A percentile compares a stretch with the other conserved stretches of the same genome.
Evolutionary conservation across 2,888 invertebrate genomes (phyloP).

Genomic region (Trissoscelio sp.): DNA sequence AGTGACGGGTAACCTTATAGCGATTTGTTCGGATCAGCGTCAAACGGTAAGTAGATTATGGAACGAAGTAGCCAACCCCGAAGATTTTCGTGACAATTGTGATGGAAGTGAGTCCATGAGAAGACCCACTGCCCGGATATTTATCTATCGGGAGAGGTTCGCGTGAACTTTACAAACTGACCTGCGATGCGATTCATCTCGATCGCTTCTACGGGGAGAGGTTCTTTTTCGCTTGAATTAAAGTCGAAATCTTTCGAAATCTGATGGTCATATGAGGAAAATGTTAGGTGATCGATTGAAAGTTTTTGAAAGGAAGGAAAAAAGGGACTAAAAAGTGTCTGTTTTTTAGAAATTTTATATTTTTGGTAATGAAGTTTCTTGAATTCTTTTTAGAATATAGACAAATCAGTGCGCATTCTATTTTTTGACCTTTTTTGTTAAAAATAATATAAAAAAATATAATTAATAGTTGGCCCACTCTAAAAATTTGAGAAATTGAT

Average conservation of each 20-base stretch:
- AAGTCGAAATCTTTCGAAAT: conserved; percentile 30
- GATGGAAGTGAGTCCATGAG: conserved; percentile 63
- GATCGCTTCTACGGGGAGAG: conserved; percentile 27
- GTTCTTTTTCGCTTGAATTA: conserved; percentile 40
- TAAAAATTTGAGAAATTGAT: no score
- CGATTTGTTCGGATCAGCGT: conserved; percentile 87
- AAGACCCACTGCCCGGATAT: conserved; percentile 58
- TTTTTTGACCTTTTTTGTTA: no score
- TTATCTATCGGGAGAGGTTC: conserved; percentile 65
- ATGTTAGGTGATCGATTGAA: conserved; percentile 27
- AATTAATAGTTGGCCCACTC: no score
- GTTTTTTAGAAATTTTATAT: no score
- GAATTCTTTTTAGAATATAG: no score
- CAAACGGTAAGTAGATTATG: conserved; percentile 86
- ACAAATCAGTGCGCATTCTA: no score
- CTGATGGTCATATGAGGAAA: conserved; percentile 19
- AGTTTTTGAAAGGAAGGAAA: not conserved
- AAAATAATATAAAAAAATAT: no score
- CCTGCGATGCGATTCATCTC: conserved; percentile 36
- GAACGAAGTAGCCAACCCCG: conserved; percentile 74
- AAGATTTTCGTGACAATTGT: conserved; percentile 69
- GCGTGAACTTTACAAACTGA: conserved; percentile 43
- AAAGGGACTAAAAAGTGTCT: not conserved
- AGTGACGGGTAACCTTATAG: conserved; percentile 82
- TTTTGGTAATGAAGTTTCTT: no score